Conservation (phyloP, 2,797 vertebrate genomes). For the Falco rusticolus region DNA sequence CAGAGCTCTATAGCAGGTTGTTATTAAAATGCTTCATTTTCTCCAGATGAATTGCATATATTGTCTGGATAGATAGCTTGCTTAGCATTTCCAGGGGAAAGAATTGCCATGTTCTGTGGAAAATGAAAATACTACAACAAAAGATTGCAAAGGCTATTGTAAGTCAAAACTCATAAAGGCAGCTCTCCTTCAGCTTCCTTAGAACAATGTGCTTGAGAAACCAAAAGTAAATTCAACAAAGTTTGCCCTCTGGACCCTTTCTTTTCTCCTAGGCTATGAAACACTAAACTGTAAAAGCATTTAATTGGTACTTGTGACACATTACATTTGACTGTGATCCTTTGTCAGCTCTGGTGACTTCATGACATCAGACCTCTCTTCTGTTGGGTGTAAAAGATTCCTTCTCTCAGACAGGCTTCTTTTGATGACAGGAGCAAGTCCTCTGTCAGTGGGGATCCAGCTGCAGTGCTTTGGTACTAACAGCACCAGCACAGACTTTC, state of each 20-base stretch:
- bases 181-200: conserved; percentile 15
- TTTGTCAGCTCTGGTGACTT: conserved; percentile 70
- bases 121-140: neutral
- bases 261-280: conserved; percentile 58
- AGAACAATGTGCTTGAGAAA: conserved; percentile 58
- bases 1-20: neutral
- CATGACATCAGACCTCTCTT: conserved; percentile 22
- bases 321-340: conserved; percentile 59
- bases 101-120: neutral
- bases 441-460: conserved; percentile 18
- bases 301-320: conserved; percentile 56
- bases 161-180: neutral
- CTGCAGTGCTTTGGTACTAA: conserved; percentile 24
- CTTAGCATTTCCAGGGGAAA: neutral
- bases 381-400: conserved; percentile 36
- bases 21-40: neutral
- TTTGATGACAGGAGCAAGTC: conserved; percentile 52
- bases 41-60: neutral
- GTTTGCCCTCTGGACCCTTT: conserved; percentile 26
- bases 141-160: neutral
- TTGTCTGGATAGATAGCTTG: neutral
- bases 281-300: conserved; percentile 52
- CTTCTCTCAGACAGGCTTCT: conserved; percentile 51
- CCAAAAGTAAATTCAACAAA: conserved; percentile 57
- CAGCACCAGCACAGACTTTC: conserved; percentile 48